phyloP scores from a whole-genome alignment of 1,140 invertebrate genomes.

The Drosophila ananassae region DNA sequence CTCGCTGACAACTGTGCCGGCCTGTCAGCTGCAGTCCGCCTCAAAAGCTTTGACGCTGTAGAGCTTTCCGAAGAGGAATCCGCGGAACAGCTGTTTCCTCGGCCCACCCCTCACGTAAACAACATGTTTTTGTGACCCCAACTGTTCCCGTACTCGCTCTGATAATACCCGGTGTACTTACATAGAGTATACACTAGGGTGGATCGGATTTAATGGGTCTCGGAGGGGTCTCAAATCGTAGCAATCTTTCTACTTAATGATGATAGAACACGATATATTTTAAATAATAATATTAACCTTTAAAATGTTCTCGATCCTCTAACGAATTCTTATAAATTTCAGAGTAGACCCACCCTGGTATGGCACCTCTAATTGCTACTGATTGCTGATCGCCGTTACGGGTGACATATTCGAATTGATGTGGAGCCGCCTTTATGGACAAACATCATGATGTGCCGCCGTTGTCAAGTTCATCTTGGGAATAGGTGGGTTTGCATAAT shows the following conservation, averaged over 20 bases:
- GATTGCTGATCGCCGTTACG: constrained; percentile 16
- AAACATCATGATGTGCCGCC: constrained; percentile 28
- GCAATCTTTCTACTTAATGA: too few relatives aligned
- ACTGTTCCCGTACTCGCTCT: constrained; percentile 44
- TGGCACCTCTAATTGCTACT: constrained; percentile 22
- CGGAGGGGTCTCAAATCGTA: too few relatives aligned
- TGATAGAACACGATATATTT: too few relatives aligned
- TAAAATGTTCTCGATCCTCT: too few relatives aligned
- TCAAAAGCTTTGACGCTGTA: constrained; percentile 51
- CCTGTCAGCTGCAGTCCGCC: constrained; percentile 38
- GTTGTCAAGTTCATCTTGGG: constrained; percentile 27
- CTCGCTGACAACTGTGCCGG: constrained; percentile 52
- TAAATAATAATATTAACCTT: too few relatives aligned
- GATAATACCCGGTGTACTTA: constrained; percentile 7
- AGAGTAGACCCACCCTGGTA: not conserved
- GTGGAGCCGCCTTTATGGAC: constrained; percentile 16
- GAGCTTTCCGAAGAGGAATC: constrained; percentile 55
- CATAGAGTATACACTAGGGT: not conserved
- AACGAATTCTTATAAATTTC: too few relatives aligned
- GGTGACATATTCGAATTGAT: constrained; percentile 33
- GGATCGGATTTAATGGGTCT: not conserved
- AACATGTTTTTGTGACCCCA: constrained; percentile 63
- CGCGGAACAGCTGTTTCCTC: constrained; percentile 38
- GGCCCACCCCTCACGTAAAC: constrained; percentile 25
- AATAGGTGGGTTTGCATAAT: not conserved